phyloP scores from a whole-genome alignment of 2,888 invertebrate genomes.

The Campoplex capitator region DNA sequence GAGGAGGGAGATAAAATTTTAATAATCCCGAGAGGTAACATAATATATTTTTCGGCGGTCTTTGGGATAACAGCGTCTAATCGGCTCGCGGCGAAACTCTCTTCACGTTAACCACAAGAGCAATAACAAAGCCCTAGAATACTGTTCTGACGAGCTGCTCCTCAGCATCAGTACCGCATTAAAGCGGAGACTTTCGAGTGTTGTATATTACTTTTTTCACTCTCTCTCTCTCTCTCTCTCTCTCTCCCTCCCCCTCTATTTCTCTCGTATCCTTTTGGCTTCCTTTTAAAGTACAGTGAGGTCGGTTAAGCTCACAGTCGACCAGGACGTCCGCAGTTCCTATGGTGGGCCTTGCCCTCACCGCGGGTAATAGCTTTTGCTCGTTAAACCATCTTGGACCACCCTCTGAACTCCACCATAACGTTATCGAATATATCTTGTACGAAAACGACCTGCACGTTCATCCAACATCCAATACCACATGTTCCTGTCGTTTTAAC shows the following conservation, averaged over 20 bases:
- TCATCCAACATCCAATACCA: slow-evolving; percentile 18
- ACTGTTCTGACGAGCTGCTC: slow-evolving; percentile 21
- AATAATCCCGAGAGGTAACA: slow-evolving; percentile 66
- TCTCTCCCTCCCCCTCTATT: neutral
- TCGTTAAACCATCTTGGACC: slow-evolving; percentile 59
- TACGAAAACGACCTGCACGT: neutral
- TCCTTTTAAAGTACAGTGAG: slow-evolving; percentile 5
- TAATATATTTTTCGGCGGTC: slow-evolving; percentile 57
- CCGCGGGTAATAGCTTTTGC: slow-evolving; percentile 63
- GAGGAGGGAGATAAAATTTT: slow-evolving; percentile 60
- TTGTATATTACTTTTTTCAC: neutral
- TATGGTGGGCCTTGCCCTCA: slow-evolving; percentile 42
- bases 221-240: slow-evolving; percentile 10
- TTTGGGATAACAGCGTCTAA: slow-evolving; percentile 65
- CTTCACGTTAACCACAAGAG: slow-evolving; percentile 46
- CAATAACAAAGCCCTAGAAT: slow-evolving; percentile 55
- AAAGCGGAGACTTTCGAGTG: slow-evolving; percentile 4
- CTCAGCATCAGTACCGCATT: slow-evolving; percentile 22
- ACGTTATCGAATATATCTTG: slow-evolving; percentile 53
- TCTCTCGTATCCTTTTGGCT: neutral
- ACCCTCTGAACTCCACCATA: slow-evolving; percentile 6
- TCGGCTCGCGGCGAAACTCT: slow-evolving; percentile 67
- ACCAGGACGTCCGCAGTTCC: slow-evolving; percentile 53
- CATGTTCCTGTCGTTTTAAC: slow-evolving; percentile 3
- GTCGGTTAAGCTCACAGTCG: slow-evolving; percentile 22